These are phyloP conservation scores for Dipodomys merriami DNA, from an alignment of 2,113 vertebrate species.

Conservation along the genomic window DNA sequence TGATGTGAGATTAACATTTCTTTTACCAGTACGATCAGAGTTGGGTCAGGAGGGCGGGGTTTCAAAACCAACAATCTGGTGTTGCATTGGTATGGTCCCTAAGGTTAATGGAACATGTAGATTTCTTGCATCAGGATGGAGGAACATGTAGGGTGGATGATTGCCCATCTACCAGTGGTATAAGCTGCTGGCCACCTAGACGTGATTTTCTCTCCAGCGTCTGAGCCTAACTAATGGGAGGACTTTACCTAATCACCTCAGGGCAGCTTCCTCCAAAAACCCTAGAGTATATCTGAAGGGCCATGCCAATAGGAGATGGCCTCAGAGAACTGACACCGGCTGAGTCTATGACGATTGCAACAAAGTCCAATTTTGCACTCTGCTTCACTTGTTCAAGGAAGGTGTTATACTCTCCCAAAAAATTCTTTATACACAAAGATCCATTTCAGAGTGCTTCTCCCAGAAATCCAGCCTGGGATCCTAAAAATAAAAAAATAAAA, in stretches of 20 bases:
- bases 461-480: neutral
- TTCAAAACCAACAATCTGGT: neutral
- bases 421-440: neutral
- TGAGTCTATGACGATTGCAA: accelerated
- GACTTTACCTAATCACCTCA: neutral
- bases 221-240: neutral
- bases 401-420: neutral
- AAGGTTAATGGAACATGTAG: accelerated
- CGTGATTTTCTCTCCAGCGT: neutral
- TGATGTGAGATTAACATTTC: neutral
- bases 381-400: accelerated
- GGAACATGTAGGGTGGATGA: accelerated
- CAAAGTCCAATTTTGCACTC: neutral
- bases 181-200: neutral
- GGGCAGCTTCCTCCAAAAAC: too few species aligned
- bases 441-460: neutral
- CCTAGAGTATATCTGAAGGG: neutral
- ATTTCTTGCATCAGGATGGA: neutral
- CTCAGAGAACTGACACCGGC: neutral
- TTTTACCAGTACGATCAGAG: neutral
- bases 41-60: neutral
- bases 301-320: neutral
- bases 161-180: too few species aligned
- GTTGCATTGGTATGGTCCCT: accelerated
- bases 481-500: neutral